Percentiles rank a stretch among this genome's conserved stretches.
Conservation (phyloP, 2,113 vertebrate genomes). For the Thamnophis sirtalis region DNA sequence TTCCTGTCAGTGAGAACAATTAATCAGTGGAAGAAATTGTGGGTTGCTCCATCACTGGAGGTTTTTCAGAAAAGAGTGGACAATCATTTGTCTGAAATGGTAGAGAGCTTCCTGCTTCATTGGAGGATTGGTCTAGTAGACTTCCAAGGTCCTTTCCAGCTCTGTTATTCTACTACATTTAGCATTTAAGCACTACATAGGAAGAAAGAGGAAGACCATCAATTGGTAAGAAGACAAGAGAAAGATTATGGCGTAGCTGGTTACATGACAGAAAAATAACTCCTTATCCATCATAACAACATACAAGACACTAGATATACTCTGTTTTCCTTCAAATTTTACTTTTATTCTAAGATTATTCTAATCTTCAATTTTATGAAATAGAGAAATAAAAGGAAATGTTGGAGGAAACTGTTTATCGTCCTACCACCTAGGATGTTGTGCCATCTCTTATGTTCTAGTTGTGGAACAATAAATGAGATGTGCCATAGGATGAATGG, state of each 20-base stretch:
- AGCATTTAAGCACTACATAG: neutral
- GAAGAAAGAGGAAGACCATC: neutral
- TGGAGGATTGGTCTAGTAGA: too few relatives aligned
- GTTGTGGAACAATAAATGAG: neutral
- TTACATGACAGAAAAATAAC: neutral
- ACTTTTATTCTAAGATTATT: neutral
- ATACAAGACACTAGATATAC: neutral
- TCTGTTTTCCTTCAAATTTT: neutral
- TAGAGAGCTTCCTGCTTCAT: too few relatives aligned
- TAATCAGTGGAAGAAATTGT: too few relatives aligned
- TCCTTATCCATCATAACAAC: neutral
- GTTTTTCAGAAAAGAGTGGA: too few relatives aligned
- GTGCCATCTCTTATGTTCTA: neutral
- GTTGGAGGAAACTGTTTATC: neutral
- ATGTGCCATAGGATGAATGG: neutral
- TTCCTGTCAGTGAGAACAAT: too few relatives aligned
- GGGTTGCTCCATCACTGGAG: too few relatives aligned
- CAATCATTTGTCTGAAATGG: too few relatives aligned
- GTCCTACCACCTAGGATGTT: neutral
- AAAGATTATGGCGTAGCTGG: neutral
- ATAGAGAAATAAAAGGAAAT: neutral
- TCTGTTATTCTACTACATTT: neutral
- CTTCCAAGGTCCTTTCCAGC: too few relatives aligned
- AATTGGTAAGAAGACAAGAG: neutral
- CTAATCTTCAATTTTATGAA: neutral